Evolutionary conservation across 2,888 invertebrate genomes (phyloP), one percentile per base, ranked within the genome.

Genomic region (Prosopocoilus inquinatus): DNA sequence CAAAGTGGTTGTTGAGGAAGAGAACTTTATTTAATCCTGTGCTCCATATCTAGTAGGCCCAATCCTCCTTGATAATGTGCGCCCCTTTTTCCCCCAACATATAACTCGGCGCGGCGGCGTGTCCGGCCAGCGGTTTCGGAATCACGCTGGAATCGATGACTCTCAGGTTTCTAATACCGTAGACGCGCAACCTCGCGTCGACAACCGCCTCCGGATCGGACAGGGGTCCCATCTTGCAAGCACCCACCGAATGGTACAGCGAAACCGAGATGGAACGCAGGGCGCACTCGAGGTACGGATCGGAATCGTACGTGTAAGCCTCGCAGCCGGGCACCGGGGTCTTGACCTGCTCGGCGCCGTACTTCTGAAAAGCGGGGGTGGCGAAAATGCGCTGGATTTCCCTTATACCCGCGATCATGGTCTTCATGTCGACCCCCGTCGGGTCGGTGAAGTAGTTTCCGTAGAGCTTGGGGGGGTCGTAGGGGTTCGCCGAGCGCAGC

Each of bases 51-150:
- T 28, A 3, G 20, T 28, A 28, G 7, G 7, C 11, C 41, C 41
- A 43, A 4, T 70, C 69, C 52, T 71, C 62, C 61, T 80, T 82
- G 45, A 87, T 82, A 72, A 85, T 77, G 67, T 84, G 86, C 0
- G 87, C 81, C 2, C 81, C 87, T 64, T 87, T 88, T 74, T 89
- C 89, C 0, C 84, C 88, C 20, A 88, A 82, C 88, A 88, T 88
- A 38, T 87, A 82, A 1, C 85, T 83, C 3, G 84, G 84, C 0
- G 85, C 86, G 53, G 84, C 83, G 0, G 87, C 87, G 70, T 88
- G 87, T 0, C 84, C 82, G 7, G 84, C 83, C 39, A 84, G 80
- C 5, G 87, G 80, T 48, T 79, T 76, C 1, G 88, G 88, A 70
- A 88, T 86, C 15, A 88, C 77, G 57, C 87, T 86, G 16, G 85